Evolutionary conservation across 2,797 vertebrate species (phyloP), one percentile per base, ranked within the genome.

Genomic region (Menidia menidia): DNA sequence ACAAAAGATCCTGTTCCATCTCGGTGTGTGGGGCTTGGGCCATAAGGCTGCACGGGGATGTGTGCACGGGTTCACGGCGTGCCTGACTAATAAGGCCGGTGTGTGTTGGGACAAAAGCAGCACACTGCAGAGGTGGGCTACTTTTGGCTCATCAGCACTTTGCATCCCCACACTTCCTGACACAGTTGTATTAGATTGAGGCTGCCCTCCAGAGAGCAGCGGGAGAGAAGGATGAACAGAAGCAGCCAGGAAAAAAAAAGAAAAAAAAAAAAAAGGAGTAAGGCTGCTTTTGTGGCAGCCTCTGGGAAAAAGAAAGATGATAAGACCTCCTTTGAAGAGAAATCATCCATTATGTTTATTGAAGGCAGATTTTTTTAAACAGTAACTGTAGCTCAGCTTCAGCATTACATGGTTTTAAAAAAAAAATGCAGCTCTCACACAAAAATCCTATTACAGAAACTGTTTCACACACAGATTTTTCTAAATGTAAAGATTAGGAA

Each of bases 61-160:
- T 44, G 67, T 75, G 78, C 64, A 48, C 15, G 71, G 76, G 73
- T 80, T 85, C 77, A 77, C 68, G 80, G 77, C 68, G 82, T 68
- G 77, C 82, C 85, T 88, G 73, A 47, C 77, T 92, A 91, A 90
- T 90, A 85, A 86, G 84, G 82, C 83, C 80, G 73, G 57, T 14
- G 80, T 64, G 83, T 87, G 82, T 77, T 83, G 84, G 85, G 83
- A 90, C 75, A 33, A 75, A 25, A 80, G 69, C 63, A 71, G 83
- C 80, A 91, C 91, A 92, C 87, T 89, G 94, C 94, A 89, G 90
- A 92, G 94, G 92, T 94, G 95, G 96, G 94, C 95, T 96, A 94
- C 94, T 89, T 93, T 87, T 93, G 94, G 92, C 94, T 96, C 95
- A 95, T 97, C 96, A 96, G 96, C 95, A 96, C 91, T 96, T 96